phyloP scores from a whole-genome alignment of 1,140 invertebrate genomes.

The Lordiphosa collinella region DNA sequence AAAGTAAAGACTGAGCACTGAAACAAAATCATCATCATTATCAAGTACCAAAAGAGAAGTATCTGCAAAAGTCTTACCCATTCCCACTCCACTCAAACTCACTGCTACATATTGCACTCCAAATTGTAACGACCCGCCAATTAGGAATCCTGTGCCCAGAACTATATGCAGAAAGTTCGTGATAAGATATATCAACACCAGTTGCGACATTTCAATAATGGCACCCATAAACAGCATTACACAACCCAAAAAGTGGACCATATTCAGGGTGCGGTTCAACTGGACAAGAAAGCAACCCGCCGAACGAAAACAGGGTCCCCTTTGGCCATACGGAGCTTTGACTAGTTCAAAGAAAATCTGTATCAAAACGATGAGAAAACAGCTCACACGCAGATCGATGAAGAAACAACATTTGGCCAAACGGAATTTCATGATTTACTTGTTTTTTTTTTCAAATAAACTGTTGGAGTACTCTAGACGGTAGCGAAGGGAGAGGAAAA shows the following conservation, averaged over 20 bases:
- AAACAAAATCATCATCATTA: too few species aligned
- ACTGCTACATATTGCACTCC: neutral
- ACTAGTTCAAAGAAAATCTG: constrained; percentile 4
- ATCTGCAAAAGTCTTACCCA: neutral
- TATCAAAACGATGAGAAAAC: constrained; percentile 12
- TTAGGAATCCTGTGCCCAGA: neutral
- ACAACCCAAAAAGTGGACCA: constrained; percentile 6
- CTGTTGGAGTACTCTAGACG: too few species aligned
- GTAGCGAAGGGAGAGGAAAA: too few species aligned
- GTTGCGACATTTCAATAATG: neutral
- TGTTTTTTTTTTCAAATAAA: too few species aligned
- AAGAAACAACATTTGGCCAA: constrained; percentile 13
- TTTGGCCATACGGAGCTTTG: neutral
- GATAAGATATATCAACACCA: neutral
- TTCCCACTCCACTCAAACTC: neutral
- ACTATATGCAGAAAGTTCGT: neutral
- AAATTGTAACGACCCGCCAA: neutral
- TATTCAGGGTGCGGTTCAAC: neutral
- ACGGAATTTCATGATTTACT: constrained; percentile 21
- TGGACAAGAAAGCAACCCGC: neutral
- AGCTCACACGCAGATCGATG: constrained; percentile 10
- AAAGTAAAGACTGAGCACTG: constrained; percentile 7
- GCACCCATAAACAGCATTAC: neutral
- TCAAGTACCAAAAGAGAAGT: too few species aligned
- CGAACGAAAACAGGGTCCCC: fast-evolving